Evolutionary conservation across 2,888 invertebrate genomes (phyloP).

Genomic region (Gisinianus flammeolus): DNA sequence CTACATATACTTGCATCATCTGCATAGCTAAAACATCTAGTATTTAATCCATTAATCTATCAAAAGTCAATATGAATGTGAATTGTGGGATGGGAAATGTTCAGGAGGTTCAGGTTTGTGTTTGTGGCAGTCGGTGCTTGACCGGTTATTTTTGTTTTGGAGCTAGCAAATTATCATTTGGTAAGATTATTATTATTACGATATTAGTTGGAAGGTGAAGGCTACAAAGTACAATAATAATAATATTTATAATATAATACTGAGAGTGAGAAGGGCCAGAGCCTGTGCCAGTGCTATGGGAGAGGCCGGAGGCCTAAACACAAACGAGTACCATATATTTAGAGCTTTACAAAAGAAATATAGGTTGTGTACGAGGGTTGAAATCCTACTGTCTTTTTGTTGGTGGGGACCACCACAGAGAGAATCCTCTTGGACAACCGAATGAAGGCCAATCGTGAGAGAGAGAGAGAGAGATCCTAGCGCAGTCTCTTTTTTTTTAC

Average conservation of each 20-base stretch:
- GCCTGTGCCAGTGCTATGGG: constrained; percentile 29
- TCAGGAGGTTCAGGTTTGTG: too few species aligned
- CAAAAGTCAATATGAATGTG: too few species aligned
- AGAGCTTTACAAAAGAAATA: constrained; percentile 13
- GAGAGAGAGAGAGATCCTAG: constrained; percentile 43
- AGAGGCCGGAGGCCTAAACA: constrained; percentile 11
- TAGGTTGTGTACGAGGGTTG: constrained; percentile 39
- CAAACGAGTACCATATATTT: constrained; percentile 18
- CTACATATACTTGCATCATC: too few species aligned
- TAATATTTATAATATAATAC: background rate
- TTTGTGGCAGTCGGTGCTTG: constrained; percentile 8
- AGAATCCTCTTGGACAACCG: constrained; percentile 41
- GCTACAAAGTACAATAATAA: background rate
- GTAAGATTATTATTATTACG: background rate
- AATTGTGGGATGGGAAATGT: too few species aligned
- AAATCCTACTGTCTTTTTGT: constrained; percentile 47
- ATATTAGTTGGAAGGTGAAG: background rate
- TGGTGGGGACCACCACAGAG: constrained; percentile 42
- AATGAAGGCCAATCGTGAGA: constrained; percentile 42
- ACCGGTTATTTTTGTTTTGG: background rate
- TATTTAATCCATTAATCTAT: too few species aligned
- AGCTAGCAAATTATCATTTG: background rate
- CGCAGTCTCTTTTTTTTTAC: constrained; percentile 37
- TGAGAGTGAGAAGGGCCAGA: background rate
- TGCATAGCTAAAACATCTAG: too few species aligned